A percentile compares a stretch with the other conserved stretches of the same genome.
phyloP scores from a whole-genome alignment of 2,113 vertebrate genomes.

The Beaufortia kweichowensis region DNA sequence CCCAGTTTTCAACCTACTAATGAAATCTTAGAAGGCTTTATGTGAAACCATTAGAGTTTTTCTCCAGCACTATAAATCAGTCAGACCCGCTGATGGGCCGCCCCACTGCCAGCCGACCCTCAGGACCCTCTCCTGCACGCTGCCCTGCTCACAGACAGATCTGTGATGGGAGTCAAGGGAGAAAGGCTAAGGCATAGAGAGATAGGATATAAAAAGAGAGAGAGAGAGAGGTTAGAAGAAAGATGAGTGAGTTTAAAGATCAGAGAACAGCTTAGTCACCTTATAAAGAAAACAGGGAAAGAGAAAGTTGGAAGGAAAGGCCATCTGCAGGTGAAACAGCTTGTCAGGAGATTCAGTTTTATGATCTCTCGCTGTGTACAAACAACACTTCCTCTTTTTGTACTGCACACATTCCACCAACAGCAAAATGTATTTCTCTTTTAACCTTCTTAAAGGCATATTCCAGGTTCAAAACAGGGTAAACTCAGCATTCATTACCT shows the following conservation, averaged over 20 bases:
- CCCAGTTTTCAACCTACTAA: conserved; percentile 3
- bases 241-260: conserved; percentile 25
- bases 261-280: conserved; percentile 15
- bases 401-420: neutral
- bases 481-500: no score
- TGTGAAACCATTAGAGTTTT: conserved; percentile 25
- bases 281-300: conserved; percentile 7
- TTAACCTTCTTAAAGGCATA: neutral
- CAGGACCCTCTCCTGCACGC: conserved; percentile 8
- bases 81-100: conserved; percentile 13
- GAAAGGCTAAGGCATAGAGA: neutral
- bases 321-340: neutral
- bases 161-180: neutral
- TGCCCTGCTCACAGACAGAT: neutral
- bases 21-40: conserved; percentile 11
- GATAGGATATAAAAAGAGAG: conserved; percentile 26
- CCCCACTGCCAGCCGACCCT: neutral
- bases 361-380: neutral
- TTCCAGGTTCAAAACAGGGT: no score
- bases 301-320: neutral
- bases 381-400: neutral
- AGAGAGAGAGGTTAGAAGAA: conserved; percentile 25
- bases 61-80: conserved; percentile 22
- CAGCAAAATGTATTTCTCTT: neutral
- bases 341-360: no score